Evolutionary conservation across 2,113 vertebrate species (phyloP).

Genomic region (Cololabis saira): DNA sequence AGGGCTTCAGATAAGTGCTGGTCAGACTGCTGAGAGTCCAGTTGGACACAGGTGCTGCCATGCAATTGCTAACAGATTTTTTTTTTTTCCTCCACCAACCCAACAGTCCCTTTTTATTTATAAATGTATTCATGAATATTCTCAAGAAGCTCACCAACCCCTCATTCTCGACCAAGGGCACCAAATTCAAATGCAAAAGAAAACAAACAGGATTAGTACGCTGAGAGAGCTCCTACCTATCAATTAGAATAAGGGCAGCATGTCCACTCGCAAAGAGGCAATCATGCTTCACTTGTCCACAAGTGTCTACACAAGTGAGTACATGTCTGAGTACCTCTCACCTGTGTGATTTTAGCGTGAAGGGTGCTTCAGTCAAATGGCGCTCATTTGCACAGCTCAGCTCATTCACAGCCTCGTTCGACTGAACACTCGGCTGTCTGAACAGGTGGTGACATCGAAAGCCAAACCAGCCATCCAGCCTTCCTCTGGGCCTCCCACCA

Average conservation of each 20-base stretch:
- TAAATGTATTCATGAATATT: no score
- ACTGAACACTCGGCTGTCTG: constrained; percentile 59
- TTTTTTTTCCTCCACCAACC: no score
- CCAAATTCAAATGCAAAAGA: constrained; percentile 3
- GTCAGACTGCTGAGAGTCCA: no score
- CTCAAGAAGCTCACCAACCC: constrained; percentile 1
- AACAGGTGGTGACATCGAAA: constrained; percentile 68
- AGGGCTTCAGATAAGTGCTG: no score
- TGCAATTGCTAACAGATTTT: no score
- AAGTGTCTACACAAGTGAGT: constrained; percentile 59
- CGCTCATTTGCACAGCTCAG: constrained; percentile 49
- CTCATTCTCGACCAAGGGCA: neutral
- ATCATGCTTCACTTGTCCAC: constrained; percentile 47
- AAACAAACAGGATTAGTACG: constrained; percentile 14
- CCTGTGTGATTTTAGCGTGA: constrained; percentile 70
- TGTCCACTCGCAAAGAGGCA: constrained; percentile 49
- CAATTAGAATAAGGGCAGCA: constrained; percentile 42
- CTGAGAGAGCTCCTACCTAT: constrained; percentile 11
- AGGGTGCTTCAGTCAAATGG: constrained; percentile 75
- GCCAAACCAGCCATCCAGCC: constrained; percentile 57
- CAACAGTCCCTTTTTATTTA: no score
- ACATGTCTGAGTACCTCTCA: constrained; percentile 64
- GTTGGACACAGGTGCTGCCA: no score
- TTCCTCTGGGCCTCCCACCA: constrained; percentile 31
- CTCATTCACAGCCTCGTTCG: constrained; percentile 63